phyloP scores from a whole-genome alignment of 2,797 vertebrate genomes.

The Prunella strophiata region DNA sequence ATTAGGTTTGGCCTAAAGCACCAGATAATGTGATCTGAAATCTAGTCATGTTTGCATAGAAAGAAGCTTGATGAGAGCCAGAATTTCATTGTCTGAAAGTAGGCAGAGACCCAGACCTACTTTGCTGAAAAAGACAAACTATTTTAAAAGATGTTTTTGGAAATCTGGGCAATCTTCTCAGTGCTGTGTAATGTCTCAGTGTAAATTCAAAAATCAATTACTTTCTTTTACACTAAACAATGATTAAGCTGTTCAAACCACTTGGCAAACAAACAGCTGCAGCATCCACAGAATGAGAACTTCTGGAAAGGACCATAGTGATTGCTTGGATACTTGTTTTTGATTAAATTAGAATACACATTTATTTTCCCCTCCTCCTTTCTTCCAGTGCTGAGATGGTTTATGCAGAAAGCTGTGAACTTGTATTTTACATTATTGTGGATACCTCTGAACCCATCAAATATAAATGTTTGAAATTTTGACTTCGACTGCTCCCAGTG shows the following conservation, averaged over 20 bases:
- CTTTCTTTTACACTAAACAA: slow-evolving; percentile 44
- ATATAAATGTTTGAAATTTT: slow-evolving; percentile 48
- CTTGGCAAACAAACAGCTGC: slow-evolving; percentile 40
- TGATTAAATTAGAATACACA: slow-evolving; percentile 18
- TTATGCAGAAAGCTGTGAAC: slow-evolving; percentile 1
- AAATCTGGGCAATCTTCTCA: slow-evolving; percentile 9
- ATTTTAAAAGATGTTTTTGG: slow-evolving; percentile 15
- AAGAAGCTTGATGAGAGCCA: neutral
- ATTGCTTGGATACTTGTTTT: neutral
- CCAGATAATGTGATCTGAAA: neutral
- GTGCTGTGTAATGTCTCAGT: neutral
- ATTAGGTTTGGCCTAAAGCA: neutral
- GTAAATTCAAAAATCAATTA: slow-evolving; percentile 52
- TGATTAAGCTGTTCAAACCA: slow-evolving; percentile 42
- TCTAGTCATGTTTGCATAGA: neutral
- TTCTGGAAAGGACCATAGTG: neutral
- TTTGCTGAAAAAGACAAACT: neutral
- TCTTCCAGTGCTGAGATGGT: neutral
- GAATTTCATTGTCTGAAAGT: neutral
- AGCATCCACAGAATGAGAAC: slow-evolving; percentile 13
- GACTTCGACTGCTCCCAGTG: slow-evolving; percentile 29
- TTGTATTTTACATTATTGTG: slow-evolving; percentile 34
- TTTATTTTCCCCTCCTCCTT: neutral
- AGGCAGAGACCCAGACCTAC: neutral
- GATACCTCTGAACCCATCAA: neutral